Conservation (phyloP, 2,888 invertebrate species). For the Strigamia maritima region DNA sequence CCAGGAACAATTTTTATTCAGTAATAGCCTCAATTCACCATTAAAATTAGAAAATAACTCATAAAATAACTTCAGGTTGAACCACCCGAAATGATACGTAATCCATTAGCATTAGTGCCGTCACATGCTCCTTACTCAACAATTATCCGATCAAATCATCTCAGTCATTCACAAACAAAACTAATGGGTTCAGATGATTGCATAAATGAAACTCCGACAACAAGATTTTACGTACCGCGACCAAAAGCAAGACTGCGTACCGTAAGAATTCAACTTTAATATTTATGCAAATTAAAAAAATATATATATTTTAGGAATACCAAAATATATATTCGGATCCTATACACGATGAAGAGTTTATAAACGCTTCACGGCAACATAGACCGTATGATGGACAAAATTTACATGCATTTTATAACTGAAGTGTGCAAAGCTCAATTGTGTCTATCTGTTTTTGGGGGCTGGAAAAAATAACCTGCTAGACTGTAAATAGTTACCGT, state of each 20-base stretch:
- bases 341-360: neutral
- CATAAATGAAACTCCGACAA: neutral
- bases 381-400: neutral
- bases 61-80: neutral
- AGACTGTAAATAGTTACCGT: neutral
- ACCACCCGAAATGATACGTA: neutral
- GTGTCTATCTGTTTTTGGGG: neutral
- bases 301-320: neutral
- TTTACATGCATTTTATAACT: neutral
- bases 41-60: neutral
- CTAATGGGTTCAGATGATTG: constrained; percentile 16
- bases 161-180: neutral
- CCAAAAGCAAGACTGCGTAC: neutral
- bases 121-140: neutral
- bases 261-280: neutral
- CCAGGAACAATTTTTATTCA: neutral
- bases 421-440: neutral
- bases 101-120: neutral
- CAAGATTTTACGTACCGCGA: neutral
- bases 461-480: neutral
- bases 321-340: constrained; percentile 5
- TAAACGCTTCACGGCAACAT: neutral
- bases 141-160: neutral
- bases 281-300: neutral
- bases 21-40: neutral